Evolutionary conservation across 2,888 invertebrate species (phyloP).

Genomic region (Eretmocerus hayati): DNA sequence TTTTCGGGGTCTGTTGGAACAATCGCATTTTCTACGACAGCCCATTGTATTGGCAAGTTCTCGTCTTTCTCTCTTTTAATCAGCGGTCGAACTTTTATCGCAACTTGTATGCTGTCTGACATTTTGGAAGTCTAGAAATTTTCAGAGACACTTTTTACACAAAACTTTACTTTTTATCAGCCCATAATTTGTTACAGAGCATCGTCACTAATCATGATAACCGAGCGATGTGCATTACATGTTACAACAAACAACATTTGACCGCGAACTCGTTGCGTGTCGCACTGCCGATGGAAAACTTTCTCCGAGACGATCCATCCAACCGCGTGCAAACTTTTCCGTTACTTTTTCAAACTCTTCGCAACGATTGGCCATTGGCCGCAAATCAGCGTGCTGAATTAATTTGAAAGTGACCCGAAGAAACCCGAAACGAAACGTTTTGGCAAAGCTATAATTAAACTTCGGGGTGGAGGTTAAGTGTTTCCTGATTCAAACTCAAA

Average conservation of each 20-base stretch:
- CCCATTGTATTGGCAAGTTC: constrained; percentile 56
- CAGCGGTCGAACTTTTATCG: constrained; percentile 65
- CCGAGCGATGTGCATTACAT: too few relatives aligned
- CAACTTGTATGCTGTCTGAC: constrained; percentile 67
- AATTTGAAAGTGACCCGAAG: too few relatives aligned
- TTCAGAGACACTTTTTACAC: constrained; percentile 1
- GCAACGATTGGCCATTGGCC: constrained; percentile 13
- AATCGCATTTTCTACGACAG: constrained; percentile 55
- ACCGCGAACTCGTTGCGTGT: too few relatives aligned
- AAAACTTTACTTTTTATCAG: neutral
- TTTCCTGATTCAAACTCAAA: too few relatives aligned
- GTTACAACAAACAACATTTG: too few relatives aligned
- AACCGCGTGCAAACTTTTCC: constrained; percentile 9
- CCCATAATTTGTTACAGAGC: neutral
- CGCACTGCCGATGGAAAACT: too few relatives aligned
- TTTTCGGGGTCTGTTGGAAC: constrained; percentile 53
- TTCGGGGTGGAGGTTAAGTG: too few relatives aligned
- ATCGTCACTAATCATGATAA: too few relatives aligned
- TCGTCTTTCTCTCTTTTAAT: constrained; percentile 59
- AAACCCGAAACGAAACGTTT: too few relatives aligned
- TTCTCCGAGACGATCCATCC: too few relatives aligned
- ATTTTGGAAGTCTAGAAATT: constrained; percentile 35
- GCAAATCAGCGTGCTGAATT: neutral
- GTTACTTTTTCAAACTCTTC: constrained; percentile 17
- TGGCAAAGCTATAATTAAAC: too few relatives aligned